Evolutionary conservation across 92 coral and sea anemone genomes (phyloP).

Genomic region (Porites rus): DNA sequence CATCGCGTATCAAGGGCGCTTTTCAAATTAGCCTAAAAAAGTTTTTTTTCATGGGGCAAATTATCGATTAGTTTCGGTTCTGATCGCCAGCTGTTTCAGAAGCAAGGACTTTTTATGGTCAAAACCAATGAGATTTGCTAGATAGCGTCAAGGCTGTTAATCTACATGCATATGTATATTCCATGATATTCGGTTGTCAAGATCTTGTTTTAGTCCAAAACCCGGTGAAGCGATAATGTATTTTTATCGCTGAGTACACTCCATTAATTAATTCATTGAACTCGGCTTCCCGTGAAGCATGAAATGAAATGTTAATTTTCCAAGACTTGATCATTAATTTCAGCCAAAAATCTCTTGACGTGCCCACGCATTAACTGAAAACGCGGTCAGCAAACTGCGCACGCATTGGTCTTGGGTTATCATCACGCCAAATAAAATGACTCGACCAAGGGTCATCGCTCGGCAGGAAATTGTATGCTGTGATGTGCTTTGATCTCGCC

Average conservation of each 20-base stretch:
- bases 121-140: slow-evolving; percentile 14
- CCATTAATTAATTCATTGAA: neutral
- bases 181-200: neutral
- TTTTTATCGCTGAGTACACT: neutral
- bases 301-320: neutral
- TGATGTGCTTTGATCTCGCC: slow-evolving; percentile 16
- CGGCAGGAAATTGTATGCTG: slow-evolving; percentile 16
- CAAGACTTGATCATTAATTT: neutral
- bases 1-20: neutral
- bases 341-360: neutral
- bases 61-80: slow-evolving; percentile 1
- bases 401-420: slow-evolving; percentile 34
- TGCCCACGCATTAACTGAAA: neutral
- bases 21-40: slow-evolving; percentile 17
- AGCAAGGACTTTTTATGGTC: slow-evolving; percentile 2
- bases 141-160: neutral
- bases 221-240: neutral
- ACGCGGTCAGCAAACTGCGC: slow-evolving; percentile 32
- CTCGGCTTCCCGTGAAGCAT: neutral
- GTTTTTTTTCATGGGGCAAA: neutral
- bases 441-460: slow-evolving; percentile 27
- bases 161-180: slow-evolving; percentile 24
- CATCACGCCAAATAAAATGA: slow-evolving; percentile 8
- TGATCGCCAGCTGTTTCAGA: slow-evolving; percentile 33
- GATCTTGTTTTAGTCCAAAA: neutral